Conservation (phyloP, 2,113 vertebrate genomes). For the Antigone vipio region DNA sequence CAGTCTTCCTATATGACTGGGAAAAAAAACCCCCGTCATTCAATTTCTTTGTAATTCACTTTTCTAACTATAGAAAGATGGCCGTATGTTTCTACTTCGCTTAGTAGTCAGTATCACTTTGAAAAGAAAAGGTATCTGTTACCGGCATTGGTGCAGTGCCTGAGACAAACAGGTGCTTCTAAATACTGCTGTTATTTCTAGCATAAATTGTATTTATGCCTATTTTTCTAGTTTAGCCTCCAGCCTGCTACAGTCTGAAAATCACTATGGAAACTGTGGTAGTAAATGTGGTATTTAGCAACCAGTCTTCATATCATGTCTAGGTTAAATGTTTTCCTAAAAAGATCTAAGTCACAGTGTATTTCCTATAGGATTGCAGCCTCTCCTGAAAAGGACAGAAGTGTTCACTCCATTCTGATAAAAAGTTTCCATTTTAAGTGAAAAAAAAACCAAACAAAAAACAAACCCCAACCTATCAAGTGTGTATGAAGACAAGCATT, state of each 20-base stretch:
- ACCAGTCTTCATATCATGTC: neutral
- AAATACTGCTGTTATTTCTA: neutral
- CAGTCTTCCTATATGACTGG: neutral
- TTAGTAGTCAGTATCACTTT: neutral
- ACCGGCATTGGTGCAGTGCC: neutral
- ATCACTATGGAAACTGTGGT: constrained; percentile 46
- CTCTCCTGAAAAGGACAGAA: neutral
- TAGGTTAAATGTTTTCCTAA: neutral
- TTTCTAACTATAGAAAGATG: neutral
- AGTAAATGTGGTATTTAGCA: constrained; percentile 22
- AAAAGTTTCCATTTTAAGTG: neutral
- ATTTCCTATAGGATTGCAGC: neutral
- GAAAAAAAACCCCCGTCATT: neutral
- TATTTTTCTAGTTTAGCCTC: constrained; percentile 3
- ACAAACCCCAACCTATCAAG: neutral
- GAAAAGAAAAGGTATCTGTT: neutral
- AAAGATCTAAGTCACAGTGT: neutral
- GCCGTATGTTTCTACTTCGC: neutral
- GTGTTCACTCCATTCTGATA: neutral
- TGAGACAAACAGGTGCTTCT: neutral
- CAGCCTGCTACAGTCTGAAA: neutral
- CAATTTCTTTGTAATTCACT: neutral
- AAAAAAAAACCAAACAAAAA: neutral
- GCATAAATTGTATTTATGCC: neutral
- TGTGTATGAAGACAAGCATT: neutral